phyloP scores from a whole-genome alignment of 2,113 vertebrate genomes.

The Choloepus hoffmanni region DNA sequence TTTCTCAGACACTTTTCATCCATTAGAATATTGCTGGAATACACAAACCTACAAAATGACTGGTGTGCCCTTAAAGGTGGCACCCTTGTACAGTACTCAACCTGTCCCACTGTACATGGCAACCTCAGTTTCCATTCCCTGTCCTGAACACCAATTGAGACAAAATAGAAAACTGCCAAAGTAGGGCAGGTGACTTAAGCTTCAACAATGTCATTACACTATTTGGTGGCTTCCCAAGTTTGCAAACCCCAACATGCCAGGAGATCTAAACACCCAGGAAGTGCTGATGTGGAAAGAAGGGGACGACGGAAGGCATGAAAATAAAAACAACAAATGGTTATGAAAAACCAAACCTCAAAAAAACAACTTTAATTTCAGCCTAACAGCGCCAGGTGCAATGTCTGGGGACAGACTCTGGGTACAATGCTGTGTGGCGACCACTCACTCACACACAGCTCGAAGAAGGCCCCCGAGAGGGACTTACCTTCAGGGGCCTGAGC shows the following conservation, averaged over 20 bases:
- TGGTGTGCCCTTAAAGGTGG: not conserved
- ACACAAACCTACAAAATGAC: not conserved
- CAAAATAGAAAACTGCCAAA: not conserved
- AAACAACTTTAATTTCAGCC: conserved; percentile 85
- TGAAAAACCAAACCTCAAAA: conserved; percentile 74
- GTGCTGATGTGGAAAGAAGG: not conserved
- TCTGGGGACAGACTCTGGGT: conserved; percentile 95
- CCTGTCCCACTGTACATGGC: not conserved
- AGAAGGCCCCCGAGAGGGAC: conserved; percentile 71
- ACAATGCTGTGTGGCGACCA: conserved; percentile 90
- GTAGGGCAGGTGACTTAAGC: not conserved
- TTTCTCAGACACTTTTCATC: not conserved
- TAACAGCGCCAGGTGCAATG: conserved; percentile 95
- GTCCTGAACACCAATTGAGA: not conserved
- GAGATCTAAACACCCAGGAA: not conserved
- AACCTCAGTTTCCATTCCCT: not conserved
- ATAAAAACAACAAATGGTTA: conserved; percentile 9
- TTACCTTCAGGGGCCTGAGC: conserved; percentile 78
- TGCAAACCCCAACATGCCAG: not conserved
- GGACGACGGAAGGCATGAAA: not conserved
- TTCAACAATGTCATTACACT: not conserved
- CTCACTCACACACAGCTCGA: conserved; percentile 72
- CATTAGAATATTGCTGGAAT: not conserved
- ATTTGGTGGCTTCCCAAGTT: not conserved
- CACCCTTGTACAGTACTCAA: not conserved